Evolutionary conservation across 37 sponge, comb jelly and placozoan genomes (phyloP).

Genomic region (Cliona cf. orientalis): DNA sequence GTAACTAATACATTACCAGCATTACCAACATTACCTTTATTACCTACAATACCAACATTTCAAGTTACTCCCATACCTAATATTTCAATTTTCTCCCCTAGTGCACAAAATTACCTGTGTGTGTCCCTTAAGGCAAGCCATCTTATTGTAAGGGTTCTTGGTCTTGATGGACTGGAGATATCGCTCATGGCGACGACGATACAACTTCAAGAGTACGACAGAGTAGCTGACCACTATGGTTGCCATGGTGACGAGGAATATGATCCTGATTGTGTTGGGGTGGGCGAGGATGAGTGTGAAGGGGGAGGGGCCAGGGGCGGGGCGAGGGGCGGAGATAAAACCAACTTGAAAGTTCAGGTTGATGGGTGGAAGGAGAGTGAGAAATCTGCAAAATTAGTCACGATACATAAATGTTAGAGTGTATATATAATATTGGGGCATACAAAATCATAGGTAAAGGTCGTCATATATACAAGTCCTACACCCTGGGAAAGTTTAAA

Average conservation of each 20-base stretch:
- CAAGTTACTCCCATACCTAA: neutral
- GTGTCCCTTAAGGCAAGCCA: constrained; percentile 47
- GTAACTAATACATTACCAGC: too few species aligned
- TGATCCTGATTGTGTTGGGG: constrained; percentile 7
- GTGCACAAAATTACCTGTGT: constrained; percentile 34
- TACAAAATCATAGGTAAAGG: neutral
- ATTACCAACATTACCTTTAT: neutral
- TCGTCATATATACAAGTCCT: neutral
- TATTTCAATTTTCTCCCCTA: neutral
- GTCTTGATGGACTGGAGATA: neutral
- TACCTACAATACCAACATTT: neutral
- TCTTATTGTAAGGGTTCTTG: constrained; percentile 4
- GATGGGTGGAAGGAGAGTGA: constrained; percentile 80
- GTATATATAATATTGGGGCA: too few species aligned
- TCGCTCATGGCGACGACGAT: constrained; percentile 5
- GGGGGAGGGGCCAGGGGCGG: neutral
- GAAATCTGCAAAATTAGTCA: constrained; percentile 36
- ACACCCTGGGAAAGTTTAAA: neutral
- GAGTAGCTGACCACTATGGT: constrained; percentile 13
- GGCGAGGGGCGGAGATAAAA: neutral
- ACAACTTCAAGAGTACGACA: constrained; percentile 20
- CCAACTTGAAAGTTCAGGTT: constrained; percentile 62
- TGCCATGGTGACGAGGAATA: neutral
- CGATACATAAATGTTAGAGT: too few species aligned
- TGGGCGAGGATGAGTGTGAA: constrained; percentile 9